Evolutionary conservation across 2,113 vertebrate species (phyloP), one percentile per base, ranked within the genome.

Genomic region (Odontesthes bonariensis): DNA sequence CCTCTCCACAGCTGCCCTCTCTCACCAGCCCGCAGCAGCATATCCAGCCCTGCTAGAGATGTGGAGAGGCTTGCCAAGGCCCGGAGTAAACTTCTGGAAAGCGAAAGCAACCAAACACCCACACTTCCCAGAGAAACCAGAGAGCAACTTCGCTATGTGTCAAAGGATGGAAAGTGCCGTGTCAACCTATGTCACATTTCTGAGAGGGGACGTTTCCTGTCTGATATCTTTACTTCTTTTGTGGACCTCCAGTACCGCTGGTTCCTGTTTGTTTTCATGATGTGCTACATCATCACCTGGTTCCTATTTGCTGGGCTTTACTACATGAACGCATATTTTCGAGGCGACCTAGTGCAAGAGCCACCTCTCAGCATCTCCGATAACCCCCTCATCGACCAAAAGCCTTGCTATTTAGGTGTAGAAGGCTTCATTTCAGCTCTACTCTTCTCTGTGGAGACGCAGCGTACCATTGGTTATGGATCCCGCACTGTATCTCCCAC

Each of bases 211-310:
- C 74, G 90, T 40, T 95, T 95, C 75, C 84, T 95, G 67, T 94
- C 93, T 0, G 94, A 95, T 62, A 94, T 87, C 23, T 86, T 88
- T 33, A 85, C 79, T 14, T 85, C 88, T n/a, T 86, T 86, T 60
- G 84, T 90, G 60, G 84, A 86, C 31, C 82, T 90, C 22, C 84
- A 88, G 67, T 90, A 85, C 47, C 56, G 84, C 64, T 86, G 86
- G 84, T 88, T 90, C 53, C 71, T 86, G 6, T 86, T 95, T 0
- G 85, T 95, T 23, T 95, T 95, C 78, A 94, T 92, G 92, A 93
- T 94, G 92, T 95, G 94, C 70, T 95, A 95, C 61, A n/a, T 94
- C 0, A 4, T 88, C 54, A 95, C 94, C 23, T 95, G 95, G 94
- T 69, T 95, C 61, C 69, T 82, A 13, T 95, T 95, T 1, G 93